These are phyloP conservation scores for Heloderma charlesbogerti DNA, from an alignment of 2,113 vertebrate genomes.

Conservation along the genomic window DNA sequence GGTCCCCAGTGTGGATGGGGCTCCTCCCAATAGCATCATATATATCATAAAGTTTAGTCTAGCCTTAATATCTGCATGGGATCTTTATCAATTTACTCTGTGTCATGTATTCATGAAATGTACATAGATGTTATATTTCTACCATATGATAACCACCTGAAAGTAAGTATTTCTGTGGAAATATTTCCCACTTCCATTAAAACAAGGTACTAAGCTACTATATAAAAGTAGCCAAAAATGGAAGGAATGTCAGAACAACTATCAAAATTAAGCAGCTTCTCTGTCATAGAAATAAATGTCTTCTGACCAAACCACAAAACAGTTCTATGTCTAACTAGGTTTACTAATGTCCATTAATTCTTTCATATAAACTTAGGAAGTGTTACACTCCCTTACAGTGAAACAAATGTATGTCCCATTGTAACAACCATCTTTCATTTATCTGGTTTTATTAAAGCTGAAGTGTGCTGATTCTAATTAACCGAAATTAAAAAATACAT, in stretches of 20 bases:
- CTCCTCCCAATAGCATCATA: neutral
- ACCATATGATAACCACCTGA: neutral
- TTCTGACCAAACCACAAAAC: neutral
- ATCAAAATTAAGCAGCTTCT: neutral
- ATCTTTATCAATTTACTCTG: neutral
- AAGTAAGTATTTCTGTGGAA: neutral
- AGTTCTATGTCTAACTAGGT: too few species aligned
- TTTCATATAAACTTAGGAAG: too few species aligned
- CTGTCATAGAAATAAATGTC: neutral
- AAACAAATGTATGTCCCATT: slow-evolving; percentile 13
- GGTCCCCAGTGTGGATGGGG: neutral
- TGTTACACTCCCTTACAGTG: neutral
- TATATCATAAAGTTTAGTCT: neutral
- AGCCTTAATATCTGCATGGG: neutral
- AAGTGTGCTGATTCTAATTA: slow-evolving; percentile 42
- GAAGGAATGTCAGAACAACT: neutral
- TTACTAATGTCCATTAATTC: neutral
- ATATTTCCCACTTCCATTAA: neutral
- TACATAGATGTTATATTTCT: neutral
- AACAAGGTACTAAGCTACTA: neutral
- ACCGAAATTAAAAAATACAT: neutral
- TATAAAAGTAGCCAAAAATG: neutral
- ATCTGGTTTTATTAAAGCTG: slow-evolving; percentile 35
- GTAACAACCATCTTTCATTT: slow-evolving; percentile 28
- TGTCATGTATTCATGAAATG: neutral